phyloP scores from a whole-genome alignment of 2,888 invertebrate genomes.

The Eupithecia subumbrata region DNA sequence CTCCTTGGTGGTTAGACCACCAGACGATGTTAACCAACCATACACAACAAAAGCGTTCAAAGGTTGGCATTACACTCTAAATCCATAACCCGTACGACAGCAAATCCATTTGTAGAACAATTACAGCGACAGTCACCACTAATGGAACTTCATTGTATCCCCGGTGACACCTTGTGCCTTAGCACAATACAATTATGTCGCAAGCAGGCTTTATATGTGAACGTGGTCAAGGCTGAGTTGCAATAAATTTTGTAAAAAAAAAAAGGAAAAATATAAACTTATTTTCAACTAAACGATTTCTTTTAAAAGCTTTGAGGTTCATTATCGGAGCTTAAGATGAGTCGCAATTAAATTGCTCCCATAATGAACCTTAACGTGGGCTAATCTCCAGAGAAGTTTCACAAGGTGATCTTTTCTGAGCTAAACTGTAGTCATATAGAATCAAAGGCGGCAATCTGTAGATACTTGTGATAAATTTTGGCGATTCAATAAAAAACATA shows the following conservation, averaged over 20 bases:
- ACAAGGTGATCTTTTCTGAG: background rate
- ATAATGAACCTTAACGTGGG: background rate
- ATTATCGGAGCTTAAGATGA: background rate
- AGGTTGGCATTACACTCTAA: slow-evolving; percentile 15
- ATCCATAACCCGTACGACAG: slow-evolving; percentile 21
- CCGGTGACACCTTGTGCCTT: slow-evolving; percentile 25
- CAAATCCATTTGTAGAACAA: slow-evolving; percentile 41
- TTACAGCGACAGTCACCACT: slow-evolving; percentile 40
- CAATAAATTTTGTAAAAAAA: background rate
- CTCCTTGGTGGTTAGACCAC: background rate
- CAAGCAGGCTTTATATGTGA: slow-evolving; percentile 9
- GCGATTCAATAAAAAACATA: too few species aligned
- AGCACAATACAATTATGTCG: slow-evolving; percentile 25
- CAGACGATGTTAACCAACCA: background rate
- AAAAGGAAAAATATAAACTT: background rate
- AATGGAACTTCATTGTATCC: slow-evolving; percentile 44
- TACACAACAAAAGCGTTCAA: slow-evolving; percentile 5
- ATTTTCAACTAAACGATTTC: background rate
- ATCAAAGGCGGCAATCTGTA: too few species aligned
- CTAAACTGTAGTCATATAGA: too few species aligned
- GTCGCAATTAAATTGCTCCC: background rate
- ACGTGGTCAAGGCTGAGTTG: background rate
- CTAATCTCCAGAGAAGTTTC: background rate
- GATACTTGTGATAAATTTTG: too few species aligned
- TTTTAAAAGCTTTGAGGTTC: background rate